phyloP scores from a whole-genome alignment of 2,888 invertebrate species.

The Smittia sp. region DNA sequence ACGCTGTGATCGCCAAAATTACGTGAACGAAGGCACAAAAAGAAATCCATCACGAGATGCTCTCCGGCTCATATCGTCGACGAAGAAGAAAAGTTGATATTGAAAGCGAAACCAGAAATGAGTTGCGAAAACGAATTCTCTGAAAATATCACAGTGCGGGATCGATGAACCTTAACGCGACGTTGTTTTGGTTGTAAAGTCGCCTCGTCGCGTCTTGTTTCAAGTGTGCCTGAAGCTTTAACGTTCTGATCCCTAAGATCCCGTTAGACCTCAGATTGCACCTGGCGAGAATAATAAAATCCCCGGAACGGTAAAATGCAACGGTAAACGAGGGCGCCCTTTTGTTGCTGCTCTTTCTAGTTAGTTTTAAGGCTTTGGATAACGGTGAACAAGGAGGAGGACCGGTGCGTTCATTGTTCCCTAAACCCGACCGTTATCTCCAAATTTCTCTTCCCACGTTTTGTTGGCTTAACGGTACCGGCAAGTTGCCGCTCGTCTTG shows the following conservation, averaged over 20 bases:
- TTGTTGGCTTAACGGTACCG: neutral
- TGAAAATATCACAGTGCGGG: neutral
- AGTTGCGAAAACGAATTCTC: slow-evolving; percentile 6
- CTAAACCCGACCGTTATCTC: neutral
- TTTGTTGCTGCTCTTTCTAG: too few relatives aligned
- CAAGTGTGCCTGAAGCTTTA: too few relatives aligned
- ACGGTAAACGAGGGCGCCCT: neutral
- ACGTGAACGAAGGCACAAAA: slow-evolving; percentile 43
- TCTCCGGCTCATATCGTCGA: slow-evolving; percentile 21
- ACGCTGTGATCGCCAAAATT: too few relatives aligned
- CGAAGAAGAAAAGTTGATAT: slow-evolving; percentile 38
- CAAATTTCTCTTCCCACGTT: neutral
- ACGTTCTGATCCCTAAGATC: neutral
- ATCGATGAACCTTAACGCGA: too few relatives aligned
- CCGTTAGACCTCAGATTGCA: neutral
- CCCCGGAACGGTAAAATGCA: neutral
- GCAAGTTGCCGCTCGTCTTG: neutral
- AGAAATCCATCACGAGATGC: slow-evolving; percentile 41
- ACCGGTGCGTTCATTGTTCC: neutral
- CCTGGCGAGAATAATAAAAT: neutral
- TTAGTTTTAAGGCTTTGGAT: neutral
- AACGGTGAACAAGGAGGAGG: neutral
- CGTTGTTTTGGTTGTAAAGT: neutral
- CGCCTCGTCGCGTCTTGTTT: too few relatives aligned
- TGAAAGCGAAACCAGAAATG: slow-evolving; percentile 13